Percentiles rank a stretch among this genome's conserved stretches.
Evolutionary conservation across 2,888 invertebrate genomes (phyloP).

Genomic region (Lepidocyrtoides sp.): DNA sequence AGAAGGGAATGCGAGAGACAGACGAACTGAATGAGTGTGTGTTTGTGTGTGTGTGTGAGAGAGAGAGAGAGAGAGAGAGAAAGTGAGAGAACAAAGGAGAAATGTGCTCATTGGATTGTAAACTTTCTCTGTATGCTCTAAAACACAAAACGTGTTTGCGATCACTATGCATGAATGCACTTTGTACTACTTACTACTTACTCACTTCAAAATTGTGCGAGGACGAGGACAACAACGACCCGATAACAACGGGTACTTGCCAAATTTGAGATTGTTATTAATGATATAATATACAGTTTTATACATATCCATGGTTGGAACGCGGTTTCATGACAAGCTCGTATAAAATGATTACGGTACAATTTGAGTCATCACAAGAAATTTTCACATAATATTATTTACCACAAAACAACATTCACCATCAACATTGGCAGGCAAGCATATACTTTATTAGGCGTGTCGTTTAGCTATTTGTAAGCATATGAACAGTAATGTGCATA

Average conservation of each 20-base stretch:
- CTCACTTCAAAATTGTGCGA: not conserved
- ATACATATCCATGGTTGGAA: too few relatives aligned
- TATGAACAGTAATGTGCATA: too few relatives aligned
- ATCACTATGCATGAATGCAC: constrained; percentile 11
- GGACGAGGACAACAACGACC: not conserved
- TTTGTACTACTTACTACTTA: not conserved
- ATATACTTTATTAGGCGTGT: too few relatives aligned
- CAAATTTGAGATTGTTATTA: not conserved
- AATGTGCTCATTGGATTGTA: not conserved
- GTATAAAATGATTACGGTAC: constrained; percentile 15
- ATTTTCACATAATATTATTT: too few relatives aligned
- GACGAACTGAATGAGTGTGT: not conserved
- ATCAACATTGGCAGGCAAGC: too few relatives aligned
- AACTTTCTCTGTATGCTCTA: constrained; percentile 1
- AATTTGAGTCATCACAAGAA: too few relatives aligned
- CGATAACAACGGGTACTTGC: constrained; percentile 11
- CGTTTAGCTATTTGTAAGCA: too few relatives aligned
- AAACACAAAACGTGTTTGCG: constrained; percentile 24
- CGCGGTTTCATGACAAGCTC: constrained; percentile 53
- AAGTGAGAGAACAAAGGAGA: not conserved
- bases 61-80: too few relatives aligned
- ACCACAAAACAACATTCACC: too few relatives aligned
- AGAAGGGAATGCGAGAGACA: too few relatives aligned
- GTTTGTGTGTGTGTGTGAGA: too few relatives aligned
- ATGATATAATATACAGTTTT: too few relatives aligned